Base-by-base conservation (phyloP, 2,113 vertebrate species). In the Zapornia atra region DNA sequence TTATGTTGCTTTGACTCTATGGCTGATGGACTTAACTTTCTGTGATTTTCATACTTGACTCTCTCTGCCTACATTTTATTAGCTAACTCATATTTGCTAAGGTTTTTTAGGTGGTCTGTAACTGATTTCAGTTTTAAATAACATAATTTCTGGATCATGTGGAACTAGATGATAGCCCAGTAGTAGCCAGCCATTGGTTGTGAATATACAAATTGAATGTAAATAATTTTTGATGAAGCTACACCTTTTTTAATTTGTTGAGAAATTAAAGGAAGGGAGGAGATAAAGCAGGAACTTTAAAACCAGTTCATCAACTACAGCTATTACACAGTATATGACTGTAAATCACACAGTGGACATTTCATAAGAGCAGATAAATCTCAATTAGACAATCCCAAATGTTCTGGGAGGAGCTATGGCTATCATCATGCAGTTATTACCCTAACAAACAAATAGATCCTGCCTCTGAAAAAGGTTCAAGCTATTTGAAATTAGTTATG, bases 301-400 rank as follows among this genome's bases (percentile, higher is more conserved):
- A 97, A 95, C 92, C 96, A 81, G 93, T 95, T 88, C 14, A 94
- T 94, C 90, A 44, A 56, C 93, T 92, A 53, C 57, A 75, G 61
- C 42, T 93, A 70, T 82, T 82, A 42, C 56, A 54, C 29, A 51
- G 70, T 65, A 93, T 79, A 86, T 81, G n/a, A 79, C 70, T 91
- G 71, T 78, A 91, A 87, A 68, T 94, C 56, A 92, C 13, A 46
- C 24, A 46, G 60, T 60, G 36, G 76, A 22, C 33, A 28, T 88
- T 94, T 96, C 79, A 20, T 94, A 96, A 95, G 68, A 93, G 71
- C 59, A 77, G 87, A 86, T 90, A 82, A 88, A 90, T 90, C 82
- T 90, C 48, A 82, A 3, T 80, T 71, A 91, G 71, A 80, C 40
- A 56, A 80, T 83, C 42, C 40, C 57, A 57, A 95, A 57, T 90